Base-by-base conservation (phyloP, 1,140 invertebrate genomes). In the Adelges cooleyi region DNA sequence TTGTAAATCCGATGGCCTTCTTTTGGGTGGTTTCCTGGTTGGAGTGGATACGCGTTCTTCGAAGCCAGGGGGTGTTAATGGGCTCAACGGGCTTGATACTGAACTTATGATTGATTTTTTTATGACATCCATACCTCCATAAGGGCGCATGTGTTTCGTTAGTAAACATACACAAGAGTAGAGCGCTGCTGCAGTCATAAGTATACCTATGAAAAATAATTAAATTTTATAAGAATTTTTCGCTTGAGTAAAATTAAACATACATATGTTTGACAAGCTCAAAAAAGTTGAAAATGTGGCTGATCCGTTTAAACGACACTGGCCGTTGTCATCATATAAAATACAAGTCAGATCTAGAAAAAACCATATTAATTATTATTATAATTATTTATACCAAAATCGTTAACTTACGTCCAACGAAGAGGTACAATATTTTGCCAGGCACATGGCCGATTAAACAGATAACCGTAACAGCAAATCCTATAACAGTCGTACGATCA, bases 331-430 rank as follows among this genome's bases (percentile, higher is more conserved):
- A 25, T 65, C 67, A 15, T 48, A 54, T 6, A 68, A 65, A 36
- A 68, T 68, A 46, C 67, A 68, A 1, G 67, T 66, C 10, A 51
- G 11, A 18, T 48, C 67, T 68, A 13, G 8, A 65, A 51, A 40
- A 65, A 6, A 65, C 8, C 25, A 29, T 9, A 40, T 18, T 22
- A 15, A 38, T 11, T 17, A 22, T 48, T 48, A 18, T 10, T 22
- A 22, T 22, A 20, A 11, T 2, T 22, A 13, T 51, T n/a, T n/a
- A n/a, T n/a, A n/a, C n/a, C n/a, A n/a, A n/a, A n/a, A n/a, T n/a
- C n/a, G n/a, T n/a, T n/a, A 33, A 67, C 67, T 25, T 66, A 68
- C 67, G 62, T 42, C 25, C 67, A 3, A 68, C 33, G n/a, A 66
- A 48, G 23, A 65, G 22, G 22, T 66, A 68, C 8, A 68, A 20